These are phyloP conservation scores for Drosophila algonquin DNA, from an alignment of 2,888 invertebrate genomes.

Conservation along the genomic window DNA sequence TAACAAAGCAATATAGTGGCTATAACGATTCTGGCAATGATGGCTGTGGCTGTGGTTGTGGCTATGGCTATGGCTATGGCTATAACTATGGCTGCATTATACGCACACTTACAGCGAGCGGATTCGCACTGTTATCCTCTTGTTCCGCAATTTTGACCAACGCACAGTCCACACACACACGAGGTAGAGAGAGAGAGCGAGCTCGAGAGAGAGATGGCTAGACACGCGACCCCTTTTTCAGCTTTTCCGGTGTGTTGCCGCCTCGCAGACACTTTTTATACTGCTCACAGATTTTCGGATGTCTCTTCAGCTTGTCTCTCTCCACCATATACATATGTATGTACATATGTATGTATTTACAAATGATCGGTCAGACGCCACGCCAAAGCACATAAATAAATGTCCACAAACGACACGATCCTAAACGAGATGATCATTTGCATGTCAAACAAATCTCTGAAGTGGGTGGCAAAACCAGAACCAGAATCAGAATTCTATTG, in stretches of 20 bases:
- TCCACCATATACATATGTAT: neutral
- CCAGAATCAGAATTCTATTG: constrained; percentile 10
- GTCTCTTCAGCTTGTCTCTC: neutral
- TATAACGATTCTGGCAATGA: neutral
- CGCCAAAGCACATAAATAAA: constrained; percentile 32
- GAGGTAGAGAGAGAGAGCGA: neutral
- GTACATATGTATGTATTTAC: too few species aligned
- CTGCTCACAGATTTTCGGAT: constrained; percentile 33
- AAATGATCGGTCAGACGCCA: constrained; percentile 30
- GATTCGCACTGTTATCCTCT: constrained; percentile 62
- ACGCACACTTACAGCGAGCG: constrained; percentile 77
- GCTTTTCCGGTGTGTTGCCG: constrained; percentile 12
- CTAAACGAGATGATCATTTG: constrained; percentile 40
- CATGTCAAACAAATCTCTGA: constrained; percentile 63
- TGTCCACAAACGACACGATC: constrained; percentile 33
- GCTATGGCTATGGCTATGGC: too few species aligned
- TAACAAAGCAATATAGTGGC: neutral
- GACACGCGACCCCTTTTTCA: constrained; percentile 21
- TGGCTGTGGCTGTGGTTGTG: too few species aligned
- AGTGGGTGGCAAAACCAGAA: constrained; percentile 33
- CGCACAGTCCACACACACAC: neutral
- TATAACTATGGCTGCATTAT: neutral
- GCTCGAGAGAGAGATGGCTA: constrained; percentile 6
- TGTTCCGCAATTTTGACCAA: constrained; percentile 75
- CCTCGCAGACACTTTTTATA: constrained; percentile 48